A percentile compares a stretch with the other conserved stretches of the same genome.
These are phyloP conservation scores for Phylloscopus collybita DNA, from an alignment of 2,797 vertebrate species.

Conservation along the genomic window DNA sequence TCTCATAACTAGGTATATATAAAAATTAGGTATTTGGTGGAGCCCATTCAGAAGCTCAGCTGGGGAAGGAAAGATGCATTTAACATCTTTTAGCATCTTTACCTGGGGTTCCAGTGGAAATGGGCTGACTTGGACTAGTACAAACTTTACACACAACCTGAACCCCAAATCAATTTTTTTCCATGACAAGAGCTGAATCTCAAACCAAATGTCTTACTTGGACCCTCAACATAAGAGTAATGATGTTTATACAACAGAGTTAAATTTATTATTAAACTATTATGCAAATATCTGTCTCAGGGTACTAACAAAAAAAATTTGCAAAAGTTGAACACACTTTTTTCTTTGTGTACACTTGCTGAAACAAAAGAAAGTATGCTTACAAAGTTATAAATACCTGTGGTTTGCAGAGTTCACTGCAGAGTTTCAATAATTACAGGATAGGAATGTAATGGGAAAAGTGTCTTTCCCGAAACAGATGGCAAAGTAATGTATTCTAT, in stretches of 20 bases:
- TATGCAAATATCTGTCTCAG: neutral
- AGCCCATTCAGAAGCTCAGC: neutral
- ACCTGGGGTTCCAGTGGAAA: neutral
- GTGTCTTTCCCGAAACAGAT: constrained; percentile 3
- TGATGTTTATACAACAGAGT: fast-evolving
- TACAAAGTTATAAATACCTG: constrained; percentile 3
- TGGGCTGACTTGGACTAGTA: neutral
- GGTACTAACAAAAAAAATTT: neutral
- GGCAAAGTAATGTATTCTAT: constrained; percentile 51
- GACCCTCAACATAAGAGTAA: neutral
- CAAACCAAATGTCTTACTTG: neutral
- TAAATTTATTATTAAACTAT: neutral
- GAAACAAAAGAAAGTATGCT: neutral
- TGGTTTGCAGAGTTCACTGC: neutral
- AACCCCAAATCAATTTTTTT: neutral
- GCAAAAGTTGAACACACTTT: neutral
- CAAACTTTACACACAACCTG: neutral
- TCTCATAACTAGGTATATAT: neutral
- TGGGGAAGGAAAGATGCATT: neutral
- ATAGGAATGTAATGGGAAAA: constrained; percentile 23
- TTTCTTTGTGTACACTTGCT: neutral
- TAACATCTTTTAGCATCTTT: neutral
- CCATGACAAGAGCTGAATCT: neutral
- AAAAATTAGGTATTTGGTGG: neutral
- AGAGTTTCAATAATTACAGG: constrained; percentile 27